Evolutionary conservation across 2,797 vertebrate species (phyloP), one percentile per base, ranked within the genome.

Genomic region (Peromyscus attwateri): DNA sequence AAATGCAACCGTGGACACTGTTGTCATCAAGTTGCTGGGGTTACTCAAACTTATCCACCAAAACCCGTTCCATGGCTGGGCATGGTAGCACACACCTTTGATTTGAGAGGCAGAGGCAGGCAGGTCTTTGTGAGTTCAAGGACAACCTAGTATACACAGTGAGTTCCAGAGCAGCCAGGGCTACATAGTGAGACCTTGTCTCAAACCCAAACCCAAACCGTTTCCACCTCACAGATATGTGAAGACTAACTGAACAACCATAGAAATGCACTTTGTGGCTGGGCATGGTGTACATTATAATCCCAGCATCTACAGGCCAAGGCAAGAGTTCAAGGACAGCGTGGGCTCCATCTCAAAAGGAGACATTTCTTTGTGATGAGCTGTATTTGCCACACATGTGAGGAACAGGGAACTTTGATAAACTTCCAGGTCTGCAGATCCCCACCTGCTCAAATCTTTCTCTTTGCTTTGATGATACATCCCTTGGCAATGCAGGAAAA

Each of bases 301-400:
- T 19, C 29, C 31, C 31, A 52, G 40, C 12, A 76, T 64, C 31
- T 17, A 12, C 46, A 79, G 57, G 43, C 21, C 23, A 16, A 79
- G 55, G 6, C 27, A 34, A 27, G 73, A 77, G 57, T 16, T 77
- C 7, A 75, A 34, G 11, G 17, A 25, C 19, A 89, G 17, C 10
- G 10, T 89, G 55, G 37, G 40, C 9, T 64, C 17, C 13, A 89
- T 34, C 57, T 89, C 57, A 25, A 64, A 57, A 27, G 43, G 6
- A 89, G 57, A 64, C 84, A 80, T 52, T 64, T 73, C 79, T 95
- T 84, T 71, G 79, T 68, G 92, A 76, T 87, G 93, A 73, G 73
- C 27, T 31, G 1, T n/a, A 9, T 27, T 11, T 87, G 29, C 57
- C 55, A 23, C 11, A 40, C 34, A 19, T 43, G 66, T 76, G 83